phyloP scores from a whole-genome alignment of 2,797 vertebrate genomes.

The Enteromius fasciolatus region DNA sequence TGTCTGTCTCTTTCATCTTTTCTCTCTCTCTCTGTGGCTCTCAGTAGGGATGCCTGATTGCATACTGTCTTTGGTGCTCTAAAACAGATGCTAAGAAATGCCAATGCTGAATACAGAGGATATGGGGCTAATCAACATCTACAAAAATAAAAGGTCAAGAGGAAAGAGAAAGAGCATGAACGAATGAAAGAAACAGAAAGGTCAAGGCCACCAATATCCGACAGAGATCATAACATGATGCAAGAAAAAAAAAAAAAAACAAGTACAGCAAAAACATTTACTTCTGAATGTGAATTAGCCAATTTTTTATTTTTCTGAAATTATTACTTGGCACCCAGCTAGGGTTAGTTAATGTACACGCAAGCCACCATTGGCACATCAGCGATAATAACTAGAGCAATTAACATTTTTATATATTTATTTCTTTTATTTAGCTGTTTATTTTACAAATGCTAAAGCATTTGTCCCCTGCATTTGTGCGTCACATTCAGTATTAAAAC shows the following conservation, averaged over 20 bases:
- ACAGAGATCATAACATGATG: not conserved
- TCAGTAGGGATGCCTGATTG: slow-evolving; percentile 54
- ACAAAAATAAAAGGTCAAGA: slow-evolving; percentile 56
- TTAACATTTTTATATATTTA: not conserved
- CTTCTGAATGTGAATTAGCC: not conserved
- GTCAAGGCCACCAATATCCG: slow-evolving; percentile 24
- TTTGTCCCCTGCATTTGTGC: not conserved
- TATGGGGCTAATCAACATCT: slow-evolving; percentile 53
- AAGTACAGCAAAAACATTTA: not conserved
- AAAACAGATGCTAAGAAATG: slow-evolving; percentile 52
- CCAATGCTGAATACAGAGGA: slow-evolving; percentile 50
- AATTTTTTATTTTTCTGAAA: not conserved
- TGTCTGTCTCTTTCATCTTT: slow-evolving; percentile 17
- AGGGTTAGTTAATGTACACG: not conserved
- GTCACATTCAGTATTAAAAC: not conserved
- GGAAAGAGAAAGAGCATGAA: slow-evolving; percentile 8
- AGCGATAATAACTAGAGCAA: not conserved
- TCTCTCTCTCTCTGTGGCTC: not conserved
- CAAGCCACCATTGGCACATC: not conserved
- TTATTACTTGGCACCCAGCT: not conserved
- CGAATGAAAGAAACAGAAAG: slow-evolving; percentile 20
- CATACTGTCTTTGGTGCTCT: slow-evolving; percentile 50
- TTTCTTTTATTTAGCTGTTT: not conserved
- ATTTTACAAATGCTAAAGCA: slow-evolving; percentile 6
- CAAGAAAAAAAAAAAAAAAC: not conserved